Evolutionary conservation across 2,113 vertebrate species (phyloP).

Genomic region (Prochilodus magdalenae): DNA sequence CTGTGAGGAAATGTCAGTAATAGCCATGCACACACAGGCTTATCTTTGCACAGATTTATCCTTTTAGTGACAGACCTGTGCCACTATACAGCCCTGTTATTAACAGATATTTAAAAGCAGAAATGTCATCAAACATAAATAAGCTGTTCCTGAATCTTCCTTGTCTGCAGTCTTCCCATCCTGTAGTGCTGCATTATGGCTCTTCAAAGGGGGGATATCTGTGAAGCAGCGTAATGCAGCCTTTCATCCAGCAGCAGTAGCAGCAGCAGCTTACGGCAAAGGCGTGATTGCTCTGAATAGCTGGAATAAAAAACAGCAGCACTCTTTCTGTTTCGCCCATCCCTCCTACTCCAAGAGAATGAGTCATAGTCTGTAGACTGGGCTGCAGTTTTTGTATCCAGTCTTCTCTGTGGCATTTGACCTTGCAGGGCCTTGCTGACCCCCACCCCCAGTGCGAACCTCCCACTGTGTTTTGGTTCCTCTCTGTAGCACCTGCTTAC

Average conservation of each 20-base stretch:
- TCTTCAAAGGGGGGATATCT: not conserved
- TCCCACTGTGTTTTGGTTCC: not conserved
- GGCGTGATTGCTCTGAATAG: conserved; percentile 24
- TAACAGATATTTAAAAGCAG: no score
- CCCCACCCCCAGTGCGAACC: not conserved
- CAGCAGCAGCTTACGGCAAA: conserved; percentile 1
- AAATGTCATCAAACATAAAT: no score
- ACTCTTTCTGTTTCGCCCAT: not conserved
- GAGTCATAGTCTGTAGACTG: conserved; percentile 29
- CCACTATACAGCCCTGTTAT: no score
- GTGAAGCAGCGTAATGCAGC: not conserved
- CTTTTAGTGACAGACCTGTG: no score
- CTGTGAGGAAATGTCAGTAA: no score
- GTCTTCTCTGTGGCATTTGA: not conserved
- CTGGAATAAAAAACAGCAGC: not conserved
- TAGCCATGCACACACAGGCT: no score
- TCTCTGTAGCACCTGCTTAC: not conserved
- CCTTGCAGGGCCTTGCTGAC: conserved; percentile 30
- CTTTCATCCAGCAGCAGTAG: not conserved
- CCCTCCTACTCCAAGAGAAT: conserved; percentile 1
- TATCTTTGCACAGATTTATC: no score
- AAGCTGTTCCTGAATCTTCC: no score
- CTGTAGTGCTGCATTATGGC: not conserved
- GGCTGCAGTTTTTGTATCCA: conserved; percentile 31
- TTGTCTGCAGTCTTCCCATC: no score